phyloP scores from a whole-genome alignment of 2,888 invertebrate species.

The Phragmatobia fuliginosa region DNA sequence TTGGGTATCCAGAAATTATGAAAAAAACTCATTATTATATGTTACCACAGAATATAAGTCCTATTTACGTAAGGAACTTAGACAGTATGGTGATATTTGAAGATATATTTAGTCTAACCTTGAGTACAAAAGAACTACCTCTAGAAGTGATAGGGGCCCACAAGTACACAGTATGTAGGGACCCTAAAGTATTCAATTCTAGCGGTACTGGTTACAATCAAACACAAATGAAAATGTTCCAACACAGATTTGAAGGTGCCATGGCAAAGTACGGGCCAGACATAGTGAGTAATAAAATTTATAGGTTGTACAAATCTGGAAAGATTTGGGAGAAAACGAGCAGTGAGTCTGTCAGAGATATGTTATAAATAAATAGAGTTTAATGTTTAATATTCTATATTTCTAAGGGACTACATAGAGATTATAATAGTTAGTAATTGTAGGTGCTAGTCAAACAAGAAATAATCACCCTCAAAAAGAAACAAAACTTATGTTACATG shows the following conservation, averaged over 20 bases:
- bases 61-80: conserved; percentile 74
- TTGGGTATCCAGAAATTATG: conserved; percentile 77
- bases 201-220: conserved; percentile 74
- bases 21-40: conserved; percentile 80
- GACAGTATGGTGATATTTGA: conserved; percentile 80
- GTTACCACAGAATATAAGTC: conserved; percentile 64
- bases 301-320: conserved; percentile 78
- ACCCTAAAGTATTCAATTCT: conserved; percentile 69
- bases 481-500: no score
- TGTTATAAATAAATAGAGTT: conserved; percentile 39
- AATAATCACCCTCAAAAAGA: no score
- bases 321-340: conserved; percentile 80
- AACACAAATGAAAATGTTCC: conserved; percentile 80
- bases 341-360: conserved; percentile 74
- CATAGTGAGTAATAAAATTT: conserved; percentile 80
- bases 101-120: conserved; percentile 72
- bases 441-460: conserved; percentile 3
- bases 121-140: conserved; percentile 64
- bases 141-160: conserved; percentile 75
- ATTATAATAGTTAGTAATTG: background rate
- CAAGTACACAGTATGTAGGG: conserved; percentile 82
- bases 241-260: conserved; percentile 83
- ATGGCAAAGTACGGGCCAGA: conserved; percentile 82
- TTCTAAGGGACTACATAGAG: background rate
- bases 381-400: conserved; percentile 16